Base-by-base conservation (phyloP, 2,113 vertebrate genomes). In the Podarcis raffonei region DNA sequence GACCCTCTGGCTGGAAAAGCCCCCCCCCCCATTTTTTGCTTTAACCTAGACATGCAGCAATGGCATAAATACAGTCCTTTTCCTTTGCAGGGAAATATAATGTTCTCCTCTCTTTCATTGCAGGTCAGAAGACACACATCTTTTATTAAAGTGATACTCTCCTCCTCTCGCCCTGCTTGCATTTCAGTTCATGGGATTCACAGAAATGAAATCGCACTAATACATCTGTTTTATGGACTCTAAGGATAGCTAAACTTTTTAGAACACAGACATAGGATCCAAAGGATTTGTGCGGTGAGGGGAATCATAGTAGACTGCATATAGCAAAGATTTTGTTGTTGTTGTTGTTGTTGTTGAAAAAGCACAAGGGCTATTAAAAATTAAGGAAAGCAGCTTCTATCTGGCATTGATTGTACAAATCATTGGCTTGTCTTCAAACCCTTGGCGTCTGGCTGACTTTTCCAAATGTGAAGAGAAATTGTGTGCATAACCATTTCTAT, bases 21-120 rank as follows among this genome's bases (percentile, higher is more conserved):
- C 48, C 1, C 9, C 48, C 48, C 48, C 39, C 39, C 6, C 39
- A 6, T 7, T 42, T 42, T 65, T 81, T 32, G 15, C 8, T 59
- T 22, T n/a, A 80, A 32, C 48, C 32, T 59, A 6, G n/a, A n/a
- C 16, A 57, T 30, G 27, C 6, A 59, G 16, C 16, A 20, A 20
- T 8, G 6, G 48, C 18, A 18, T 59, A 59, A 4, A 80, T 13
- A 7, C n/a, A 16, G 7, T 59, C n/a, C 5, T 20, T 32, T 59
- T 35, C n/a, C 71, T 53, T 81, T 66, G 65, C 48, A 53, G 48
- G 48, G 48, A 59, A 7, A 5, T 66, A 62, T 3, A 59, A 57
- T 32, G 27, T 25, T 37, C 59, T 90, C 84, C 82, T 87, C 81
- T 25, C 4, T 92, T 92, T 91, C 88, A 87, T 92, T 91, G 93